A percentile compares a stretch with the other conserved stretches of the same genome.
phyloP scores from a whole-genome alignment of 2,888 invertebrate genomes.

The Perizoma flavofasciatum region DNA sequence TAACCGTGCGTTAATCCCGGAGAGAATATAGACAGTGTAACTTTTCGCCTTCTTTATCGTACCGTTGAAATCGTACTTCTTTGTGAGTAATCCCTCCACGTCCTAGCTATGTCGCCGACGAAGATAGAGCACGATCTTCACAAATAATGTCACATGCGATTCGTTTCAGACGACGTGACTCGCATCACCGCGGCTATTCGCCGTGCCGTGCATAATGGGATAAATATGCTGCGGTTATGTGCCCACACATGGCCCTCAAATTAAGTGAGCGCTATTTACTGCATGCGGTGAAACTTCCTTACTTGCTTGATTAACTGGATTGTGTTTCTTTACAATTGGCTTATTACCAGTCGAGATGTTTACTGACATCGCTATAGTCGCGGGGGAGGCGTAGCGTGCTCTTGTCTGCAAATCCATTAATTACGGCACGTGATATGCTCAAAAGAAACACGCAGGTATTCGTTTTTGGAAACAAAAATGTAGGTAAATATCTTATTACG shows the following conservation, averaged over 20 bases:
- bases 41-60: constrained; percentile 80
- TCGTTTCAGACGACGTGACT: constrained; percentile 83
- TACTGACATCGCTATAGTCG: constrained; percentile 31
- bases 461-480: no score
- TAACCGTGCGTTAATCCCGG: constrained; percentile 75
- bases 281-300: constrained; percentile 73
- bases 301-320: constrained; percentile 73
- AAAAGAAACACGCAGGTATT: no score
- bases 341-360: constrained; percentile 58
- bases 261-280: constrained; percentile 79
- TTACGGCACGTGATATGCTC: no score
- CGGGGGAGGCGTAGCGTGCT: no score
- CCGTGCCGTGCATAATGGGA: constrained; percentile 82
- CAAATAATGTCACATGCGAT: constrained; percentile 85
- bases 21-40: constrained; percentile 74
- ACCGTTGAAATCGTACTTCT: constrained; percentile 83
- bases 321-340: constrained; percentile 63
- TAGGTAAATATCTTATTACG: no score
- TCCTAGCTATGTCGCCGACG: constrained; percentile 81
- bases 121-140: constrained; percentile 85
- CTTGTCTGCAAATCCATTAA: no score
- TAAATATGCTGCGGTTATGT: constrained; percentile 82
- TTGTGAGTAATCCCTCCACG: constrained; percentile 83
- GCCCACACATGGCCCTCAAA: constrained; percentile 80
- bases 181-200: constrained; percentile 75